Evolutionary conservation across 2,113 vertebrate species (phyloP).

Genomic region (Muntiacus muntjak): DNA sequence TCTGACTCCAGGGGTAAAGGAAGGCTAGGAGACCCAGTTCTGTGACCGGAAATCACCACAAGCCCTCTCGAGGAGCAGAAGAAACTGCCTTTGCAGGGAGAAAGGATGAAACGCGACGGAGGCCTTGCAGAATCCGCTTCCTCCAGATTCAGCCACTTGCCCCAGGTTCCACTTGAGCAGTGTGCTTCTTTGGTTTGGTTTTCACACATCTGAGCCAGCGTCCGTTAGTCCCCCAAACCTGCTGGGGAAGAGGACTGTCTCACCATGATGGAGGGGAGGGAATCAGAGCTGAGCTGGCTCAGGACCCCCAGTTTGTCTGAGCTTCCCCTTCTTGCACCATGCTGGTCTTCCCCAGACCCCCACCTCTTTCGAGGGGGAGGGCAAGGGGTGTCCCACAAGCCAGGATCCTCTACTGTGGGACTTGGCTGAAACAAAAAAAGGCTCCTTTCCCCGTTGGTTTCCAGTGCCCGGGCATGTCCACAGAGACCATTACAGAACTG

Average conservation of each 20-base stretch:
- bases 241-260: not conserved
- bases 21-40: not conserved
- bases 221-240: not conserved
- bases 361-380: not conserved
- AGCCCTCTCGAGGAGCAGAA: not conserved
- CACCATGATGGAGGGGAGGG: accelerated
- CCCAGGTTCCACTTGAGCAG: not conserved
- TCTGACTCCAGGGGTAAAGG: not conserved
- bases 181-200: not conserved
- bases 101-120: accelerated
- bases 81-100: not conserved
- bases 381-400: not conserved
- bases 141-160: not conserved
- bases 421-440: not conserved
- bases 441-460: accelerated
- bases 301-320: not conserved
- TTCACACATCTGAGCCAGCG: not conserved
- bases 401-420: not conserved
- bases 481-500: not conserved
- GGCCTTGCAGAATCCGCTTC: accelerated
- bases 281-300: not conserved
- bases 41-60: not conserved
- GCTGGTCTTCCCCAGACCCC: not conserved
- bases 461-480: not conserved
- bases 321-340: not conserved